Base-by-base conservation (phyloP, 2,797 vertebrate species). In the Pangasius macronema region DNA sequence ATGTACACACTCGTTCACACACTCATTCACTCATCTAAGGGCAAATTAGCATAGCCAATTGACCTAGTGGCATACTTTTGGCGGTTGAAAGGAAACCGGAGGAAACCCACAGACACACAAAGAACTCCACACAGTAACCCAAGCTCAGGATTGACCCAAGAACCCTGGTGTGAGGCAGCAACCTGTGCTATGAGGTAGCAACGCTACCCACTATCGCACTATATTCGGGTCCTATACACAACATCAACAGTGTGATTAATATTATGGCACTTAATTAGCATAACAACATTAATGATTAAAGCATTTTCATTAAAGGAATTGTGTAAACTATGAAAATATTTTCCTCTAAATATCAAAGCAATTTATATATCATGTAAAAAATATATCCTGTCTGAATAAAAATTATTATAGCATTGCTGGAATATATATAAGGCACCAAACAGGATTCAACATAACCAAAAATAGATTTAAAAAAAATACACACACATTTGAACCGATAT, bases 351-450 rank as follows among this genome's bases (percentile, higher is more conserved):
- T 51, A 63, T 30, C 3, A 53, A 75, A 36, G 20, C 39, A 24
- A 81, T 39, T 24, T 61, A 39, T 46, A n/a, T 20, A 73, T 30
- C 9, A 87, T 33, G 57, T 59, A 39, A 80, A 80, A 20, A 49
- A 82, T 65, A 82, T 65, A 87, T 83, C 22, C 42, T 7, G 18
- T 22, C 77, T 76, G n/a, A 39, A 61, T 27, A 73, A 83, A 83
- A n/a, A 33, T 20, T 10, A 9, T 18, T 79, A 55, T 46, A 51
- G 46, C 5, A 86, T 22, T 51, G 42, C 22, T 87, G n/a, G 22
- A 82, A 82, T 42, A 51, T 30, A 24, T 72, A 87, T 87, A 65
- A 73, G 42, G n/a, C 39, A 61, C 14, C 42, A 83, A 75, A 20
- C 8, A 53, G 46, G 49, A 33, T 51, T 82, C 20, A 51, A 33